Evolutionary conservation across 2,797 vertebrate genomes (phyloP).

Genomic region (Taenioides sp.): DNA sequence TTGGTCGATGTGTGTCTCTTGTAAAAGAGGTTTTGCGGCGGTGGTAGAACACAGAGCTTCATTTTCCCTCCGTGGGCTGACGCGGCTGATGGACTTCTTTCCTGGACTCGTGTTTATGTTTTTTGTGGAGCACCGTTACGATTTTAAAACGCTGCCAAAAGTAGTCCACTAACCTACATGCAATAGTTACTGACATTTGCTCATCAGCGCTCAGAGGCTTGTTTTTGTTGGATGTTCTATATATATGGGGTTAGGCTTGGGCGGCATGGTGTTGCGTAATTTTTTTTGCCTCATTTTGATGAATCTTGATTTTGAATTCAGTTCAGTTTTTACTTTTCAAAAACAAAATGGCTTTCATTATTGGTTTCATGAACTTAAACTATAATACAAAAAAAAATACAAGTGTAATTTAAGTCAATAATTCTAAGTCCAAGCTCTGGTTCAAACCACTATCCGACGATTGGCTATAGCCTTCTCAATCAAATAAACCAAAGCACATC

Average conservation of each 20-base stretch:
- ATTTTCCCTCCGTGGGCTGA: slow-evolving; percentile 59
- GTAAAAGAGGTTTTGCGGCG: slow-evolving; percentile 56
- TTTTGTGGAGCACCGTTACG: slow-evolving; percentile 9
- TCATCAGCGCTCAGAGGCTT: neutral
- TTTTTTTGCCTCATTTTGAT: too few relatives aligned
- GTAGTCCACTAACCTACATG: slow-evolving; percentile 1
- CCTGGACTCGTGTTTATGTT: slow-evolving; percentile 30
- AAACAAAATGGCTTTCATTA: too few relatives aligned
- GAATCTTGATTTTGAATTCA: too few relatives aligned
- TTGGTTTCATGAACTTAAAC: too few relatives aligned
- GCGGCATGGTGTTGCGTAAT: neutral
- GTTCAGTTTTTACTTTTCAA: too few relatives aligned
- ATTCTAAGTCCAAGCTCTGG: too few relatives aligned
- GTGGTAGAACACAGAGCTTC: slow-evolving; percentile 62
- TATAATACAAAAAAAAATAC: too few relatives aligned
- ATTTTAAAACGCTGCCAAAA: slow-evolving; percentile 15
- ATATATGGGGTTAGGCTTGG: neutral
- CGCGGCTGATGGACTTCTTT: slow-evolving; percentile 50
- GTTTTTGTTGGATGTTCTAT: slow-evolving; percentile 1
- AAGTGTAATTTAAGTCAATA: too few relatives aligned
- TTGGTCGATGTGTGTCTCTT: slow-evolving; percentile 43
- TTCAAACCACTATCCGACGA: too few relatives aligned
- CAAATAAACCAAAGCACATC: too few relatives aligned
- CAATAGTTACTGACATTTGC: neutral
- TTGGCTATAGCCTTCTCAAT: too few relatives aligned